Base-by-base conservation (phyloP, 2,888 invertebrate species). In the Oxystoma pomonae region DNA sequence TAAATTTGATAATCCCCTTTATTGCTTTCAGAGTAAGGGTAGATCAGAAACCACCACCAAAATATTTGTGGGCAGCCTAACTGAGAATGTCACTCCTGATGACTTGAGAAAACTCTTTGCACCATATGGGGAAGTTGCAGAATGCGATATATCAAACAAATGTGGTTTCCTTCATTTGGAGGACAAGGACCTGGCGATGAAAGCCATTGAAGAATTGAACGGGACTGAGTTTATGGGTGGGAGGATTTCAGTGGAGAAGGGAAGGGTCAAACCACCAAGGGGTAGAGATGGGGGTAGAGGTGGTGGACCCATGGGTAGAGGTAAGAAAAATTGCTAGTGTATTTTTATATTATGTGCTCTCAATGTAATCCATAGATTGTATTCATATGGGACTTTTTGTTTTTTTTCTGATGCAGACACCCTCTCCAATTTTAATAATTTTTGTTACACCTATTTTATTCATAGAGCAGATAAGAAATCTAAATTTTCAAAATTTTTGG, bases 111-210 rank as follows among this genome's bases (percentile, higher is more conserved):
- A 87, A 69, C 82, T 96, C 58, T 96, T 97, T 81, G 88, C 91
- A 70, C 89, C 90, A 60, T 94, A 90, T 80, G 96, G 96, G 56
- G 86, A 86, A 62, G 96, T 97, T 3, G 91, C 91, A 17, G 96
- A 97, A 80, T 96, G 96, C 80, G 96, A 96, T 78, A 92, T 97
- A 64, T 91, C 96, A 83, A 95, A 95, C 79, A 88, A 94, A 66
- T 97, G 94, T 80, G 96, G 95, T 9, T 97, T 97, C 82, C 92
- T 97, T 58, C 95, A 96, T 80, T 89, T 94, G 89, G 90, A 91
- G 75, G 88, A 90, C 18, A 87, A 88, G 73, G 90, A 92, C 59
- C 89, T 94, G 79, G 95, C 95, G 1, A 84, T 87, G 56, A 87
- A 87, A 62, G 94, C 95, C 0, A 92, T 94, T 71, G 85, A 88